Evolutionary conservation across 2,113 vertebrate genomes (phyloP), one percentile per base, ranked within the genome.

Genomic region (Pangasianodon hypophthalmus): DNA sequence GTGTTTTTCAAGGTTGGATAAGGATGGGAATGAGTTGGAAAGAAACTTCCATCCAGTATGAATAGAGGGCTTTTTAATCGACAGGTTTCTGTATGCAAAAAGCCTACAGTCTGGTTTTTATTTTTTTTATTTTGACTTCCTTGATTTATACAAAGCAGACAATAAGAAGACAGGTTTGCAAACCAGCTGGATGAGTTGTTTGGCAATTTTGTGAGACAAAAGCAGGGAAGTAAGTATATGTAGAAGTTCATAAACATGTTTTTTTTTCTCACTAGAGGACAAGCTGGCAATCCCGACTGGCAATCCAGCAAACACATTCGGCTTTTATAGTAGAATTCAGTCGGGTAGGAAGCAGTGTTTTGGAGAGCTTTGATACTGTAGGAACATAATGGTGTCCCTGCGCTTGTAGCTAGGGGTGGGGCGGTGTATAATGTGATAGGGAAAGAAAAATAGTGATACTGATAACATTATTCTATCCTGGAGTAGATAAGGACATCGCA

Each of bases 1-100:
- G 32, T 75, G 10, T 73, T 86, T 16, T 56, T 56, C 50, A 52
- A 52, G 50, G 10, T 54, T 54, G 52, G 52, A 14, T 19, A 29
- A 48, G 52, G 8, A 44, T 60, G 26, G 21, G 29, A 29, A 37
- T 37, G 52, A 77, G 6, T 29, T 87, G 18, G 54, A 58, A 50
- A 82, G 44, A 13, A 37, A 13, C 48, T 16, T 54, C 16, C 10
- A 4, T 58, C 2, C 64, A 24, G 14, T 54, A 26, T 29, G 24
- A 84, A 84, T 58, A 29, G 11, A 44, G 24, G 54, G 37, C 1
- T 44, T 75, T 71, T 48, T 3, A 32, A 41, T 44, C 16, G 5
- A 5, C 32, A 50, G 56, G 16, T 48, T 87, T 64, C 41, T 6
- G n/a, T 62, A 52, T 88, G 75, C 87, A 41, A 48, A 88, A 83